Evolutionary conservation across 1,140 invertebrate genomes (phyloP), one percentile per base, ranked within the genome.

Genomic region (Scaptomyza hsui): DNA sequence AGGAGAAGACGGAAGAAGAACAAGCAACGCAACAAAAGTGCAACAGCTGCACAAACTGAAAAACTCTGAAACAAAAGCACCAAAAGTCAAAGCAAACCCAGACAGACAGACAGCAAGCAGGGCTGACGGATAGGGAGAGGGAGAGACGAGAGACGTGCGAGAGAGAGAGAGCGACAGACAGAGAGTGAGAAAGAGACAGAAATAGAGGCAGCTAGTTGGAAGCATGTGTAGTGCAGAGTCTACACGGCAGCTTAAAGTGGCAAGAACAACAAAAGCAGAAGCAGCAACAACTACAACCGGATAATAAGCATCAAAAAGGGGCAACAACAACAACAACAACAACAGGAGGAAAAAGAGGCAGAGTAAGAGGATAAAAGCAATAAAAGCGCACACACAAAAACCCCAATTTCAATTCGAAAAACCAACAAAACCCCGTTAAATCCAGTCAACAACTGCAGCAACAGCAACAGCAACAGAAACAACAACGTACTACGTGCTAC

Each of bases 221-320:
- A 86, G 82, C 70, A 86, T 86, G 81, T 81, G 77, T 74, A 85
- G 81, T 77, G 81, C 77, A 86, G 75, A 61, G 71, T 78, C 68
- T 61, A 75, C 61, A 79, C 59, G 81, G 64, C 81, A 85, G 81
- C 81, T 86, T 85, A 57, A 80, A 83, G 80, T 83, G 79, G 79
- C 79, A 83, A 76, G 77, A 72, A 70, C 68, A 78, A 59, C 69
- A 80, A 52, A 24, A 57, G 18, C 67, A 61, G 56, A 67, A 80
- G 67, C 60, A 76, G 56, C 75, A 74, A 62, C 74, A 68, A 75
- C 64, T 61, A 72, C 74, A 72, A 81, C 67, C 65, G 82, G 82
- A 82, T 86, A 86, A 86, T 88, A 88, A 80, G 80, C 75, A 51
- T 44, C 26, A 74, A 39, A 24, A 68, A 75, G 61, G 32, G 62